Percentiles rank a stretch among this genome's conserved stretches.
These are phyloP conservation scores for Lycocerus yunnanus DNA, from an alignment of 2,888 invertebrate species.

Conservation along the genomic window DNA sequence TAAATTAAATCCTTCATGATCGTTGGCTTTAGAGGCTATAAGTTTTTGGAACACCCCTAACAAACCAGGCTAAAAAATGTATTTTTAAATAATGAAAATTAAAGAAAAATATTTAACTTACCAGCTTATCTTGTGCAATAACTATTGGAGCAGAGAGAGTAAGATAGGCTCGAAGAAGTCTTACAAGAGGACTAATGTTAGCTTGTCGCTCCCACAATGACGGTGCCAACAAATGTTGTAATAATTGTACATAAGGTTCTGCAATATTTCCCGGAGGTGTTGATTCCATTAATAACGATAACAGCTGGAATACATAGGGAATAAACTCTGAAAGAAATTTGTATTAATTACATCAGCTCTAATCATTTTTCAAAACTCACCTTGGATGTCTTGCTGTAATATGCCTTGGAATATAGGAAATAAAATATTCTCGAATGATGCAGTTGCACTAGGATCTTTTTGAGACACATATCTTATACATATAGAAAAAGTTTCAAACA, in stretches of 20 bases:
- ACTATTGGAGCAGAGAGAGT: slow-evolving; percentile 73
- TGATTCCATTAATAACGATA: slow-evolving; percentile 86
- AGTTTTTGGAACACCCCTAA: slow-evolving; percentile 96
- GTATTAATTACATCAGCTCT: neutral
- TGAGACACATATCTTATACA: slow-evolving; percentile 87
- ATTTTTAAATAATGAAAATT: neutral
- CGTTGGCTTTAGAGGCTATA: slow-evolving; percentile 92
- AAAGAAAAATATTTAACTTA: slow-evolving; percentile 50
- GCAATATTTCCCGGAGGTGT: slow-evolving; percentile 63
- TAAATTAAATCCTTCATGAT: slow-evolving; percentile 94
- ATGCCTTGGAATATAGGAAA: slow-evolving; percentile 97
- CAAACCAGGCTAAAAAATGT: slow-evolving; percentile 66
- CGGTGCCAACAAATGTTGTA: slow-evolving; percentile 89
- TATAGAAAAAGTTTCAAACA: slow-evolving; percentile 94
- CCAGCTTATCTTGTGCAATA: slow-evolving; percentile 71
- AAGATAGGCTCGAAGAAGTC: slow-evolving; percentile 88
- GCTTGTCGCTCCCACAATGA: slow-evolving; percentile 92
- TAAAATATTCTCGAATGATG: slow-evolving; percentile 87
- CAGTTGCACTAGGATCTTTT: slow-evolving; percentile 76
- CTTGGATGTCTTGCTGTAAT: slow-evolving; percentile 90
- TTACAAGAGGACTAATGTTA: slow-evolving; percentile 90
- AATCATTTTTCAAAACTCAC: slow-evolving; percentile 54
- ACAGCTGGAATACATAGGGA: slow-evolving; percentile 97
- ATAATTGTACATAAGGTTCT: slow-evolving; percentile 84
- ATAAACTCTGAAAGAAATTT: slow-evolving; percentile 78